A percentile compares a stretch with the other conserved stretches of the same genome.
phyloP scores from a whole-genome alignment of 2,797 vertebrate genomes.

The Rhincodon typus region DNA sequence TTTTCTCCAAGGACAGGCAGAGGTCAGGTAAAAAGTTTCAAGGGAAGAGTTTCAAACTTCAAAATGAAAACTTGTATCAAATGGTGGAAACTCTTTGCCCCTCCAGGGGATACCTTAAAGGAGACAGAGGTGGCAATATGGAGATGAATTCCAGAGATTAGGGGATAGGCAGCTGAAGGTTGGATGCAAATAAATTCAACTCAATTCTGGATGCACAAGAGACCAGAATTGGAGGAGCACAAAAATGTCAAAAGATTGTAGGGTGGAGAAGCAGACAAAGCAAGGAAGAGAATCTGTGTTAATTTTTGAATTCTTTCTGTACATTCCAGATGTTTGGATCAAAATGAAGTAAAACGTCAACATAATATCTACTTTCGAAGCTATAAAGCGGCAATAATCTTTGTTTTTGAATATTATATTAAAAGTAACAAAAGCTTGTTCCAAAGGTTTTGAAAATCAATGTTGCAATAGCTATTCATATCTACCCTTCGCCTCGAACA shows the following conservation, averaged over 20 bases:
- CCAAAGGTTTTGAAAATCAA: background rate
- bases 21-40: too few species aligned
- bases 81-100: too few species aligned
- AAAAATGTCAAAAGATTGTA: background rate
- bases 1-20: background rate
- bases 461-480: background rate
- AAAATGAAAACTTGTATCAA: too few species aligned
- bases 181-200: too few species aligned
- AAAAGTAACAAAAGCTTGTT: background rate
- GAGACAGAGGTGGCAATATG: background rate
- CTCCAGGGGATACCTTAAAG: background rate
- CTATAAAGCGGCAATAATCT: background rate
- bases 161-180: background rate
- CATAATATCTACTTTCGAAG: background rate
- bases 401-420: background rate
- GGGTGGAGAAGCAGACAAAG: background rate
- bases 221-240: background rate
- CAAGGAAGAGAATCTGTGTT: background rate
- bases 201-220: background rate
- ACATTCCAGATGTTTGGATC: background rate
- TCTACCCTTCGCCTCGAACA: background rate
- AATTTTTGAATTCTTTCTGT: background rate
- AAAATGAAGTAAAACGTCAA: background rate
- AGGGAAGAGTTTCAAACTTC: too few species aligned
- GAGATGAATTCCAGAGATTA: background rate